Base-by-base conservation (phyloP, 2,113 vertebrate genomes). In the Cheilinus undulatus region DNA sequence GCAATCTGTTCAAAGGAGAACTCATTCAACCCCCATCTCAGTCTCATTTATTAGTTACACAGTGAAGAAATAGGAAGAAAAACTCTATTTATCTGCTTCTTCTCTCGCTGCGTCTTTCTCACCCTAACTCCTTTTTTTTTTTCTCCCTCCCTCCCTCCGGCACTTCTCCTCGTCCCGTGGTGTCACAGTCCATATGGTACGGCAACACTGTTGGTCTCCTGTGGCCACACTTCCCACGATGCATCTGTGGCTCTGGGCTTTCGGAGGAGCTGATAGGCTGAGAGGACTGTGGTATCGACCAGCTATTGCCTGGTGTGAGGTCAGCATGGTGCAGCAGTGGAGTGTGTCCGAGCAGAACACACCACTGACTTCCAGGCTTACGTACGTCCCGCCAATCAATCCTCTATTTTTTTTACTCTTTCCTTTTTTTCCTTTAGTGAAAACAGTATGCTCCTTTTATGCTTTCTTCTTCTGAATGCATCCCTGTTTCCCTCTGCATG, bases 181-280 rank as follows among this genome's bases (percentile, higher is more conserved):
- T 89, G 89, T 91, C 88, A 92, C 88, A 89, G 90, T 93, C 89
- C 92, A 92, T 92, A 93, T 92, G 92, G 93, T 91, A 85, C 87
- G 73, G 85, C 88, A 88, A 92, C 90, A 89, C 91, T 90, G 92
- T 89, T 92, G 89, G 91, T 91, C 91, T 92, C 92, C 88, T 87
- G 84, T 92, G 88, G 91, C 89, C 92, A 92, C 93, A 92, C 91
- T 92, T 92, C 91, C 93, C 90, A 93, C 91, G 88, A 92, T 92
- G 91, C 90, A 92, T 93, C 91, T 93, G 92, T 66, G 80, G 76
- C 86, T 91, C 83, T 76, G 85, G 84, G 88, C 83, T 83, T 82
- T 24, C 40, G 45, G 81, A 49, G 63, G 66, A 89, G 78, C 78
- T 76, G 88, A 92, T 92, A 87, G 91, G 88, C 89, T 91, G 85